These are phyloP conservation scores for Lanistes nyassanus DNA, from an alignment of 1,140 invertebrate species.

Conservation along the genomic window DNA sequence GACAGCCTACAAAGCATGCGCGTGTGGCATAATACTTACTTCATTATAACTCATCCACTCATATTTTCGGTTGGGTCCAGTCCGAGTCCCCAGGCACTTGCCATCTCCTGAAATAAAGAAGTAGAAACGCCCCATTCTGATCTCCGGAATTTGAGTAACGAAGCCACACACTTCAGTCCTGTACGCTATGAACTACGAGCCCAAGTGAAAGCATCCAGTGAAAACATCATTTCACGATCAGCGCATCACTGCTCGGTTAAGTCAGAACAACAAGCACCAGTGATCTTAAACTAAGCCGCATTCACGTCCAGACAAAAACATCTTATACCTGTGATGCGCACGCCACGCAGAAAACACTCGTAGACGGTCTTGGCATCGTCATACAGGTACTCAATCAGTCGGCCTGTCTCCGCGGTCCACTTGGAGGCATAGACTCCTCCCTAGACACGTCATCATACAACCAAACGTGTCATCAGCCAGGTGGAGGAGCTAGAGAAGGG, in stretches of 20 bases:
- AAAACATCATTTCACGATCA: background rate
- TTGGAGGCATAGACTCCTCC: background rate
- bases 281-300: background rate
- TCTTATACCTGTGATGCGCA: constrained; percentile 92
- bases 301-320: background rate
- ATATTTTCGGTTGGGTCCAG: constrained; percentile 49
- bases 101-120: constrained; percentile 49
- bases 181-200: background rate
- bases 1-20: too few species aligned
- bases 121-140: too few species aligned
- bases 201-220: background rate
- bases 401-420: constrained; percentile 73
- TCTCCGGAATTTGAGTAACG: too few species aligned
- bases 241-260: background rate
- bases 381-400: constrained; percentile 85
- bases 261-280: background rate
- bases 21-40: constrained; percentile 31
- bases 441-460: too few species aligned
- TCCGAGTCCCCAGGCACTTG: constrained; percentile 54
- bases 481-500: too few species aligned
- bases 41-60: constrained; percentile 59
- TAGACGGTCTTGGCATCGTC: constrained; percentile 93
- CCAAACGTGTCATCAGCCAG: too few species aligned
- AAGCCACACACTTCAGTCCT: too few species aligned
- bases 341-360: constrained; percentile 89